phyloP scores from a whole-genome alignment of 1,140 invertebrate species.

The Druon quercuslanigerum region DNA sequence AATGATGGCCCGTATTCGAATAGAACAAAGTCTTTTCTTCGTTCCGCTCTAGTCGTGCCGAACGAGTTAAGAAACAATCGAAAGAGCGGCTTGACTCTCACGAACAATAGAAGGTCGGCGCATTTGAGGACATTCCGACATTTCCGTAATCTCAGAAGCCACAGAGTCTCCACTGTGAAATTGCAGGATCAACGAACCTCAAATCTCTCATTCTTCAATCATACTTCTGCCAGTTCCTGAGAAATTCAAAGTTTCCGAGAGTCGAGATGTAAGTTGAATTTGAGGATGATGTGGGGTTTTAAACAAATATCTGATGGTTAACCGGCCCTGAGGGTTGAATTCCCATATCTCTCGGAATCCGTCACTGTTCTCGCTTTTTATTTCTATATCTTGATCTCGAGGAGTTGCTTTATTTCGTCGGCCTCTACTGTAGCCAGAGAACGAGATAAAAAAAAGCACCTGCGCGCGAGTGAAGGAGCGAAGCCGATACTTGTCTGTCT shows the following conservation, averaged over 20 bases:
- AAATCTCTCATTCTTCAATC: background rate
- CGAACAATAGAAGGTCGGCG: constrained; percentile 30
- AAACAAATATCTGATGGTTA: constrained; percentile 22
- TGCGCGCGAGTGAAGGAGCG: background rate
- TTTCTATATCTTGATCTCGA: constrained; percentile 17
- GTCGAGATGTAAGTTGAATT: background rate
- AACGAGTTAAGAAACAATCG: constrained; percentile 30
- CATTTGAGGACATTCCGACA: constrained; percentile 31
- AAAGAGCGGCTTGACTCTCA: constrained; percentile 25
- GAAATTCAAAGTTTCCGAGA: background rate
- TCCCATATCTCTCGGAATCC: constrained; percentile 39
- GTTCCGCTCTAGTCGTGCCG: constrained; percentile 25
- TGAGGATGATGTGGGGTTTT: background rate
- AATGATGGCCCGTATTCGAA: constrained; percentile 30
- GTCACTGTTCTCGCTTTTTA: constrained; percentile 40
- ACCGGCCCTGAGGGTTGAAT: background rate
- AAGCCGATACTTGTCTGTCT: background rate
- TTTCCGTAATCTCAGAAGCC: constrained; percentile 18
- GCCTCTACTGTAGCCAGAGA: constrained; percentile 15
- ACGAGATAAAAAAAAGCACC: constrained; percentile 21
- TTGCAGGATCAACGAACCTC: constrained; percentile 12
- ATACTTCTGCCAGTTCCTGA: background rate
- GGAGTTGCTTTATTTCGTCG: constrained; percentile 34
- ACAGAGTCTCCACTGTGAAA: constrained; percentile 7
- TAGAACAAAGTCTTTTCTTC: constrained; percentile 26